Base-by-base conservation (phyloP, 2,113 vertebrate species). In the Xenus cinereus region DNA sequence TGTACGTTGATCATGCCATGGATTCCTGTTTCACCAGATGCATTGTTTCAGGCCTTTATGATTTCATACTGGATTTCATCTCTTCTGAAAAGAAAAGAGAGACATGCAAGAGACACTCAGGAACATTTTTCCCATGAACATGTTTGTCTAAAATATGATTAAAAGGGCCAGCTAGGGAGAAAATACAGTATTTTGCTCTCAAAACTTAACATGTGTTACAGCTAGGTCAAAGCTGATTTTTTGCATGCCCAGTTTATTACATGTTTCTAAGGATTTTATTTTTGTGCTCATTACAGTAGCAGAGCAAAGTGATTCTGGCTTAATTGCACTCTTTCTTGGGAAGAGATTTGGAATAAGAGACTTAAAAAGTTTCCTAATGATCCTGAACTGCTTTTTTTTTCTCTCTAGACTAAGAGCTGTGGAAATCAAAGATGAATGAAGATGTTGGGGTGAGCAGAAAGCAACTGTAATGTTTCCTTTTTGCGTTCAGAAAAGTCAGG, bases 51-150 rank as follows among this genome's bases (percentile, higher is more conserved):
- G 69, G 62, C 21, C 76, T 95, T 88, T 96, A 82, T 94, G 89
- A 96, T 97, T 97, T 96, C 95, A 93, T 96, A 97, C 91, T 85
- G 93, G 81, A 96, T 97, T 97, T 97, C 72, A 69, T 56, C 76
- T 94, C 89, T 91, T 88, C 79, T 95, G 50, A 95, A 95, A 88
- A 76, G 78, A 88, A 90, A 88, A 87, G 88, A 86, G 63, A 91
- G 69, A 93, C 62, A 87, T 57, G 39, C 57, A 94, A 90, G 82
- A 91, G 22, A 90, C 21, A 13, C 81, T 90, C 74, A 92, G 86
- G 24, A 59, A 95, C 80, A 87, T 83, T 97, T 97, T 97, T 97
- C 96, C 91, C 94, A 95, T 95, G 91, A 72, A 95, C 20, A 35
- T 91, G 48, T 92, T 94, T 97, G 90, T 95, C 80, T 90, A 92